Conservation (phyloP, 1,140 invertebrate genomes). For the Saxidomus purpurata region DNA sequence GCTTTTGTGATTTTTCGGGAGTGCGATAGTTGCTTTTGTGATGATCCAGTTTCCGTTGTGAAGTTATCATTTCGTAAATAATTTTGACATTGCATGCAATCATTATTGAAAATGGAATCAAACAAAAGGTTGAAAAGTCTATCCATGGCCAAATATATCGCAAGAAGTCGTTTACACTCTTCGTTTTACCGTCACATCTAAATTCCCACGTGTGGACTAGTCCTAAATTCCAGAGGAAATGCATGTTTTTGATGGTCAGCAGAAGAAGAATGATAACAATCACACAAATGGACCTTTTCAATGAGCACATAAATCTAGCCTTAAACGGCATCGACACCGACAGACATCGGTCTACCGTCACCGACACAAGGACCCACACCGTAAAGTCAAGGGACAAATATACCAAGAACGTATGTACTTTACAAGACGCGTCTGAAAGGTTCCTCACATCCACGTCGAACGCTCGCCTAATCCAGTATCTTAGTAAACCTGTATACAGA, state of each 20-base stretch:
- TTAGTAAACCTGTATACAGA: conserved; percentile 76
- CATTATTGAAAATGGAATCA: conserved; percentile 82
- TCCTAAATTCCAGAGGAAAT: conserved; percentile 78
- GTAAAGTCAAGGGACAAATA: conserved; percentile 77
- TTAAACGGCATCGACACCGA: conserved; percentile 74
- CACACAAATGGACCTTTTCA: conserved; percentile 62
- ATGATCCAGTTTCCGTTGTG: conserved; percentile 51
- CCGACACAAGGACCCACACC: conserved; percentile 77
- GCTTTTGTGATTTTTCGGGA: neutral
- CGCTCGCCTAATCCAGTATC: conserved; percentile 74
- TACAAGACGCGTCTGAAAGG: conserved; percentile 72
- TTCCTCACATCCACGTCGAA: conserved; percentile 72
- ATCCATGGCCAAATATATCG: conserved; percentile 82
- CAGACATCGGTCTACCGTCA: conserved; percentile 78
- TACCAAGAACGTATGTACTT: conserved; percentile 77
- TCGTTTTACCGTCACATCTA: conserved; percentile 46
- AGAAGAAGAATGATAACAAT: conserved; percentile 57
- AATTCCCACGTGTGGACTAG: conserved; percentile 57
- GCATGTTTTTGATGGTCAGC: conserved; percentile 73
- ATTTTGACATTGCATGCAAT: conserved; percentile 78
- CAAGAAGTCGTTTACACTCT: conserved; percentile 60
- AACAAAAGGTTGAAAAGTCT: conserved; percentile 80
- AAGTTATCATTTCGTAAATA: conserved; percentile 70
- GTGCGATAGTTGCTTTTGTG: conserved; percentile 37
- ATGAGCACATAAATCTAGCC: conserved; percentile 71